A percentile compares a stretch with the other conserved stretches of the same genome.
Evolutionary conservation across 2,888 invertebrate genomes (phyloP).

Genomic region (Baccha elongata): DNA sequence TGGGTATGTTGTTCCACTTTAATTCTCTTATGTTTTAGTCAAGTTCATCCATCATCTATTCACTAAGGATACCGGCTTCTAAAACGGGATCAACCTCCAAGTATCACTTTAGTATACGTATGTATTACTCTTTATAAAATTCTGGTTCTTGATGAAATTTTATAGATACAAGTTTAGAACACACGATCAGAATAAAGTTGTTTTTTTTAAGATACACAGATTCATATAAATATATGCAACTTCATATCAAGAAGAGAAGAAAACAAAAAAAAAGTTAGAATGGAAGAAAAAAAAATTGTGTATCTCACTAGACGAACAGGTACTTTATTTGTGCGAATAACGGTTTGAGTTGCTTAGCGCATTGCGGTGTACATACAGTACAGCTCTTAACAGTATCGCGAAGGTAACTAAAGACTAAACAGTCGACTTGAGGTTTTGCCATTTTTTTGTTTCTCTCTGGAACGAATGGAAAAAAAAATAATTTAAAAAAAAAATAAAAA

Average conservation of each 20-base stretch:
- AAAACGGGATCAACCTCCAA: conserved; percentile 53
- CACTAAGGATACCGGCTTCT: conserved; percentile 67
- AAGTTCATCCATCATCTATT: conserved; percentile 64
- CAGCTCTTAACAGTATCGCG: conserved; percentile 79
- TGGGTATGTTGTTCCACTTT: conserved; percentile 45
- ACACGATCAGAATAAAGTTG: conserved; percentile 36
- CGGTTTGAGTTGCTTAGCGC: conserved; percentile 68
- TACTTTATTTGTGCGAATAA: conserved; percentile 66
- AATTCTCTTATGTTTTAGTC: conserved; percentile 24
- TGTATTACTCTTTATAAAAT: conserved; percentile 15
- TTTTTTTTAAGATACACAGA: conserved; percentile 22
- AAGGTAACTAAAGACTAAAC: conserved; percentile 80
- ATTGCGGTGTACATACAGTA: conserved; percentile 73
- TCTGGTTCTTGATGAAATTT: conserved; percentile 30
- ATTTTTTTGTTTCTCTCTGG: conserved; percentile 58
- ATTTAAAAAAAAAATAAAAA: conserved; percentile 12
- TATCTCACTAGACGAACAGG: conserved; percentile 67
- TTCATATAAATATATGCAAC: conserved; percentile 20
- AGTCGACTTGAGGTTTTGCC: conserved; percentile 71
- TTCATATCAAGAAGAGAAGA: conserved; percentile 12
- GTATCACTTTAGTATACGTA: conserved; percentile 3
- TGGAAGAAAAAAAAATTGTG: conserved; percentile 30
- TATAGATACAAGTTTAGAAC: conserved; percentile 41
- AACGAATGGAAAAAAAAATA: conserved; percentile 58
- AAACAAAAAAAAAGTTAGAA: background rate